Evolutionary conservation across 1,140 invertebrate species (phyloP).

Genomic region (Pissodes strobi): DNA sequence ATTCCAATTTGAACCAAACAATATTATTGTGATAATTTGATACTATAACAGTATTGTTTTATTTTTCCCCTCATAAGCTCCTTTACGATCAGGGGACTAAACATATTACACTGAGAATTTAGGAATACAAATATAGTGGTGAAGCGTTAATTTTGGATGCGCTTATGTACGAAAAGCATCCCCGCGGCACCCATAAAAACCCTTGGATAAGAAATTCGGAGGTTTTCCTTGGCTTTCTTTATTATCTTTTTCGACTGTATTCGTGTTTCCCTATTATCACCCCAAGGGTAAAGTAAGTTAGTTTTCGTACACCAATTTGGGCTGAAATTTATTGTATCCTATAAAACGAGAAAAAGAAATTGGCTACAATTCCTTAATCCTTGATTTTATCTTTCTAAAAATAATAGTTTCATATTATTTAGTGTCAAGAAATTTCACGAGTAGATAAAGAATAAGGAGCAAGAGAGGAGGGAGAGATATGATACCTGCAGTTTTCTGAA

Average conservation of each 20-base stretch:
- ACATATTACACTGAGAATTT: too few relatives aligned
- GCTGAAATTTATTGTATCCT: not conserved
- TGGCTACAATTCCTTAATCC: not conserved
- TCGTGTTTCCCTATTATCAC: slow-evolving; percentile 7
- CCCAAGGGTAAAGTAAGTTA: slow-evolving; percentile 1
- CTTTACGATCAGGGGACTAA: too few relatives aligned
- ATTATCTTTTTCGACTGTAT: slow-evolving; percentile 9
- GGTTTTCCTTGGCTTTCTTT: slow-evolving; percentile 9
- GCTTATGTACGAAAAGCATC: not conserved
- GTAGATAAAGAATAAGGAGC: too few relatives aligned
- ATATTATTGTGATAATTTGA: too few relatives aligned
- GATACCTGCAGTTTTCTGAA: too few relatives aligned
- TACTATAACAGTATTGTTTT: too few relatives aligned
- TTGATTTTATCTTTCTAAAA: not conserved
- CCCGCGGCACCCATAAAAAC: slow-evolving; percentile 5
- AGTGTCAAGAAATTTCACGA: too few relatives aligned
- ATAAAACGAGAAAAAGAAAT: not conserved
- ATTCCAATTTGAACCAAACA: too few relatives aligned
- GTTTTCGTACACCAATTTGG: slow-evolving; percentile 2
- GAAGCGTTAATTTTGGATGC: not conserved
- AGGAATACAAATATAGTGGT: too few relatives aligned
- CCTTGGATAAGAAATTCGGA: slow-evolving; percentile 5
- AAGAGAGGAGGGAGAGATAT: too few relatives aligned
- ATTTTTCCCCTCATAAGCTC: too few relatives aligned
- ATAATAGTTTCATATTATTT: too few relatives aligned